Base-by-base conservation (phyloP, 2,888 invertebrate species). In the Phalera bucephala region DNA sequence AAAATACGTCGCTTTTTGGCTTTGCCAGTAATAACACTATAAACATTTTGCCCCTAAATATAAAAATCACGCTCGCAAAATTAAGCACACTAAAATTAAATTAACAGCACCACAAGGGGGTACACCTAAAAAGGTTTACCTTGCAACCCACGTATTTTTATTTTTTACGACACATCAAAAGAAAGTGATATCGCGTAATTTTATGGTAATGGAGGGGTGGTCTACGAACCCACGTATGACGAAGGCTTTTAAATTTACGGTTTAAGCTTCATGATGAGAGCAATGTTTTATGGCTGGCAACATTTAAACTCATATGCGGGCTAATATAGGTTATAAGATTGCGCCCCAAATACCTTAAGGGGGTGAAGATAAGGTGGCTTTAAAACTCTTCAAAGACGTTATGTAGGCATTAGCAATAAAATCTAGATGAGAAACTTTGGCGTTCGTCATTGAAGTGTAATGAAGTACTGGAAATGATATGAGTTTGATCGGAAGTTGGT, bases 231-330 rank as follows among this genome's bases (percentile, higher is more conserved):
- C 66, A 63, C 69, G 65, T 74, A 74, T 77, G 73, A 72, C 63
- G 74, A 70, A 84, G 75, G 79, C 86, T 84, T 83, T 87, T 83
- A 85, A 84, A 86, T 85, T 86, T 87, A 86, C 74, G 81, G 72
- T 70, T 68, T 65, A 57, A 70, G 63, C 66, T 69, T 55, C 57
- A 63, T 78, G 82, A 81, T 79, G 82, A 78, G 74, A 57, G 47
- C 39, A 44, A 68, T 74, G 71, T 67, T 85, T 85, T 84, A 85
- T 72, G 80, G 64, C 68, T 76, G 67, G 64, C 70, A 69, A 71
- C 78, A 72, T 77, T 80, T 75, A 69, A 72, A 72, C 61, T 72
- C 59, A 58, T 63, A 60, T 54, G 52, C 46, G 49, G 36, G 39
- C 44, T 57, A 58, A 55, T 61, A 53, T 10, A 29, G 17, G 44